Evolutionary conservation across 1,140 invertebrate genomes (phyloP), one percentile per base, ranked within the genome.

Genomic region (Mamestra configurata): DNA sequence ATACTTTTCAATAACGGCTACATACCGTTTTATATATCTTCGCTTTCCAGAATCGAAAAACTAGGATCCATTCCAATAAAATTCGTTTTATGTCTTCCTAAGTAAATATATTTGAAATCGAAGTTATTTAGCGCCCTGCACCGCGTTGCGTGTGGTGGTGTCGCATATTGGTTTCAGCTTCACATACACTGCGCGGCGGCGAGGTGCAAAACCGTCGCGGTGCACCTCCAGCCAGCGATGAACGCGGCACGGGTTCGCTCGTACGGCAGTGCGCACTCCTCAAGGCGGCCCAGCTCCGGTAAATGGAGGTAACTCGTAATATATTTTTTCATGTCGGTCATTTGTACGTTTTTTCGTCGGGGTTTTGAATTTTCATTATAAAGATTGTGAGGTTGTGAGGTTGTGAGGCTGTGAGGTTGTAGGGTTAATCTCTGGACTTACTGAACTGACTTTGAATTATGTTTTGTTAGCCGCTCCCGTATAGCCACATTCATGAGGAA

Each of bases 51-150:
- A 24, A 53, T 11, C 72, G 40, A 20, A 76, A 82, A 78, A 84
- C 83, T 82, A 73, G 77, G 77, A 70, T 79, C 72, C 46, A 71
- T 82, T 79, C 85, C 83, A 80, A 86, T 86, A 82, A 85, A 86
- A 86, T 84, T 85, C 80, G 82, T 85, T 86, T 84, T 86, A 86
- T 82, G 82, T 83, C 80, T 77, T 81, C 78, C 82, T 82, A 81
- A 86, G 84, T 86, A 86, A 85, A 85, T 87, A 87, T 87, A 84
- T 88, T 83, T 84, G 77, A 82, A 86, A 86, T 86, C 83, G 81
- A 86, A 84, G 83, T 82, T 83, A 84, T 82, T 86, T 84, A 72
- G 81, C 66, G 81, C 72, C 70, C 55, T 0, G 43, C 64, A 57
- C 13, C 7, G 20, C 35, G 35, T 3, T 35, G n/a, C 37, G 70